Evolutionary conservation across 2,113 vertebrate species (phyloP).

Genomic region (Chamaea fasciata): DNA sequence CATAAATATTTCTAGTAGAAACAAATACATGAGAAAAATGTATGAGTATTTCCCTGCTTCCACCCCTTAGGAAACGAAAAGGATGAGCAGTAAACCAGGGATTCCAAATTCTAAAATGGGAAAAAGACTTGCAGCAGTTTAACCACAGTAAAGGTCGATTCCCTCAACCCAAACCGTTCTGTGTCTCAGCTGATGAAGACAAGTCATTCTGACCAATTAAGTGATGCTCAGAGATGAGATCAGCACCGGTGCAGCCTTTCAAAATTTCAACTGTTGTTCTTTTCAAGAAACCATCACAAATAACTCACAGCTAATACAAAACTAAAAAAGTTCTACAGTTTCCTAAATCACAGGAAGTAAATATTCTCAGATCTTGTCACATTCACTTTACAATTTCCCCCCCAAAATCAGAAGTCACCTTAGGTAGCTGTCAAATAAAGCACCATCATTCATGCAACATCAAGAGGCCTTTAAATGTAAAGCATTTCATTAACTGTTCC

Average conservation of each 20-base stretch:
- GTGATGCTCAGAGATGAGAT: neutral
- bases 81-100: neutral
- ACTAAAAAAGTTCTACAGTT: neutral
- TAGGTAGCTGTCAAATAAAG: neutral
- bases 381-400: neutral
- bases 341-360: neutral
- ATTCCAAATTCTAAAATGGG: neutral
- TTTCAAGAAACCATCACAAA: neutral
- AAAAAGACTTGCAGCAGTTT: neutral
- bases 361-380: neutral
- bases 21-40: neutral
- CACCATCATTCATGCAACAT: neutral
- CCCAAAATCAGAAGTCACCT: neutral
- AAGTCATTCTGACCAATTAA: neutral
- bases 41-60: neutral
- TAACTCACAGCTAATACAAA: neutral
- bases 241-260: neutral
- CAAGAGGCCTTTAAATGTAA: neutral
- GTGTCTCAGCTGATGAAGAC: neutral
- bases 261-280: neutral
- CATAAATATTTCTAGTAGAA: neutral
- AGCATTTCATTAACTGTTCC: neutral
- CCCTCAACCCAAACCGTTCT: neutral
- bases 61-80: neutral
- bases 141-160: neutral